Evolutionary conservation across 1,140 invertebrate genomes (phyloP).

Genomic region (Pectinophora gossypiella): DNA sequence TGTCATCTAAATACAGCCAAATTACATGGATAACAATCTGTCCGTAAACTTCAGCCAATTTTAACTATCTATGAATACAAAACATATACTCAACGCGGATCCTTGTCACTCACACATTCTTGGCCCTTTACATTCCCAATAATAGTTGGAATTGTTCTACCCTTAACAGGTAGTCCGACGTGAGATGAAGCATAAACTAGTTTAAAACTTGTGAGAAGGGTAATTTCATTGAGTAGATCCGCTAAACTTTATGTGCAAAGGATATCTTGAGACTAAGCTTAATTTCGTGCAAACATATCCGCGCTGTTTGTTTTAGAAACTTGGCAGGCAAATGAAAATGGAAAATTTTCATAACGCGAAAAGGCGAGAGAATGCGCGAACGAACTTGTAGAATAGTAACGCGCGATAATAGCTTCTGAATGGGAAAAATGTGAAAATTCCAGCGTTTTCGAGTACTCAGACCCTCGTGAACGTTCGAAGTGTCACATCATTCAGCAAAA

Average conservation of each 20-base stretch:
- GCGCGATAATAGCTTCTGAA: not conserved
- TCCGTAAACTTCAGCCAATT: too few species aligned
- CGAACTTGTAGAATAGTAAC: too few species aligned
- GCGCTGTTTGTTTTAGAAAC: not conserved
- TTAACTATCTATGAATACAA: too few species aligned
- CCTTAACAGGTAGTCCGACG: too few species aligned
- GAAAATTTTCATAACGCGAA: not conserved
- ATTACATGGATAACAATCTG: too few species aligned
- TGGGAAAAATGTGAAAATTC: not conserved
- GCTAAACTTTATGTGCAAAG: not conserved
- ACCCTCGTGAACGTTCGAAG: conserved; percentile 29
- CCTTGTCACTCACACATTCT: too few species aligned
- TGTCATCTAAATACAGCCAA: too few species aligned
- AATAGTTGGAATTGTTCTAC: too few species aligned
- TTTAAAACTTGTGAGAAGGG: not conserved
- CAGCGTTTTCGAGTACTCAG: not conserved
- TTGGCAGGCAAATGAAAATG: too few species aligned
- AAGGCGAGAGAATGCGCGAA: not conserved
- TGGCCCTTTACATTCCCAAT: too few species aligned
- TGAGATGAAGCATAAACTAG: not conserved
- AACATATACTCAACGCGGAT: too few species aligned
- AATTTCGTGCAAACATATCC: not conserved
- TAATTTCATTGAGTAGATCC: not conserved
- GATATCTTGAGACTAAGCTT: not conserved
- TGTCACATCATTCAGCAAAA: conserved; percentile 46